phyloP scores from a whole-genome alignment of 2,113 vertebrate species.

The Rhea pennata region DNA sequence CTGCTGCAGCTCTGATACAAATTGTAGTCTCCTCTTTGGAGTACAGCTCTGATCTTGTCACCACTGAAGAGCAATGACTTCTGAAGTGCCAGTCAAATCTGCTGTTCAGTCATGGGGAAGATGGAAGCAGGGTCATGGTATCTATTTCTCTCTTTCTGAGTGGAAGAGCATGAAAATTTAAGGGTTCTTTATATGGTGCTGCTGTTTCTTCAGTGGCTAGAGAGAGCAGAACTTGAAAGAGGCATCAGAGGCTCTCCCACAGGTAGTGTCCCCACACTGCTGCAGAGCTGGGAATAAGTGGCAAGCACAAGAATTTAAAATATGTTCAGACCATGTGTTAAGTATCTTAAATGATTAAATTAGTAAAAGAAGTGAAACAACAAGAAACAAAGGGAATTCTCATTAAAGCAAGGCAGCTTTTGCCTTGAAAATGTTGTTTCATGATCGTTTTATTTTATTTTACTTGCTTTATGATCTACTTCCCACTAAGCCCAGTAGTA shows the following conservation, averaged over 20 bases:
- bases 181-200: neutral
- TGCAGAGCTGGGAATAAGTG: neutral
- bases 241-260: neutral
- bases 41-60: neutral
- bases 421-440: neutral
- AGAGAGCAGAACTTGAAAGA: neutral
- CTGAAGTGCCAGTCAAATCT: neutral
- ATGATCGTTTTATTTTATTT: neutral
- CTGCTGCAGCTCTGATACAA: neutral
- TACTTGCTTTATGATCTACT: neutral
- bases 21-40: neutral
- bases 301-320: neutral
- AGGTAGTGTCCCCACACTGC: neutral
- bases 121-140: neutral
- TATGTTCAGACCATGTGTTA: neutral
- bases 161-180: neutral
- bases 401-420: neutral
- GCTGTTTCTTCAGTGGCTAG: neutral
- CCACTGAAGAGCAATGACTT: neutral
- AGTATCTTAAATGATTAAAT: neutral
- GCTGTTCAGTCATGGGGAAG: neutral
- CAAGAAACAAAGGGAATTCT: neutral
- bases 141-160: neutral
- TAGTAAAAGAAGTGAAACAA: neutral
- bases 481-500: no score